Evolutionary conservation across 2,113 vertebrate genomes (phyloP), one percentile per base, ranked within the genome.

Genomic region (Periophthalmodon schlosseri): DNA sequence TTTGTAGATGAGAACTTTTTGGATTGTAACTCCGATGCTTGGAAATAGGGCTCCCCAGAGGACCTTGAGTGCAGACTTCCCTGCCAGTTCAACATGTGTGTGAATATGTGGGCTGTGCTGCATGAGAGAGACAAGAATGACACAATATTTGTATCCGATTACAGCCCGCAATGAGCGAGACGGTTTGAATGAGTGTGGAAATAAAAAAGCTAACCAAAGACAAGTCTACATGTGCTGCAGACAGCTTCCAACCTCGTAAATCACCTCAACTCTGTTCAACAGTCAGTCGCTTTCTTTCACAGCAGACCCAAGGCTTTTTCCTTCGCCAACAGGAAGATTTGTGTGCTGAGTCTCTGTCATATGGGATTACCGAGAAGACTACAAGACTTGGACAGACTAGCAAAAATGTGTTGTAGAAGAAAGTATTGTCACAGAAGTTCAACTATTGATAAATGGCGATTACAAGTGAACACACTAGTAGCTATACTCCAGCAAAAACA

Each of bases 171-270:
- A 65, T n/a, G 63, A n/a, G 63, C 20, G 12, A 49, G 66, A 49
- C 66, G n/a, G 4, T 23, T n/a, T 39, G 34, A 21, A n/a, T 44
- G 34, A 39, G 63, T 12, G 34, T 65, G 63, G 33, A 65, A 65
- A 39, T n/a, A 65, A 65, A 65, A 65, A 44, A 65, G 69, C 10
- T 61, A 85, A 78, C 39, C 34, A 66, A 85, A 91, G 80, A 88
- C 86, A 44, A 89, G 89, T 91, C 88, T 91, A 86, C 89, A 92
- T 90, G 83, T 90, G 89, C 89, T 90, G 88, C 81, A 88, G 82
- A 86, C 82, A 80, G 89, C 89, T 86, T 90, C 87, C 91, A 92
- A 79, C 82, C 84, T 87, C 91, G 88, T 92, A 89, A 92, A 91
- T 92, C 88, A 92, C 88, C 83, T 88, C 85, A 84, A 86, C 89